These are phyloP conservation scores for Aphaenogaster floridana DNA, from an alignment of 1,140 invertebrate species.

Conservation along the genomic window DNA sequence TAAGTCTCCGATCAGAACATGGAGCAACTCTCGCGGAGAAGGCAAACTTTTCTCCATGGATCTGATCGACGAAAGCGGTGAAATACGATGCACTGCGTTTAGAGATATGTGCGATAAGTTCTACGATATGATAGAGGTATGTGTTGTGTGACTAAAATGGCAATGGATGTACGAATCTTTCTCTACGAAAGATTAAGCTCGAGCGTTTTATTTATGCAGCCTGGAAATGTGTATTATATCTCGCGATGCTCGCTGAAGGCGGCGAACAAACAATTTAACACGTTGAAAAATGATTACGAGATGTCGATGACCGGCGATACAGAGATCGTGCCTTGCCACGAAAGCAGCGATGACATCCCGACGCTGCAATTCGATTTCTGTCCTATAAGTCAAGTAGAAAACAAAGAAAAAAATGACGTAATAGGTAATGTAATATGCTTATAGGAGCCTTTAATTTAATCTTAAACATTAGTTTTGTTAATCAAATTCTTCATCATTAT, in stretches of 20 bases:
- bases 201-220: conserved; percentile 83
- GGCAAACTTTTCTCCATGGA: conserved; percentile 98
- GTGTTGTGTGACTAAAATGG: conserved; percentile 30
- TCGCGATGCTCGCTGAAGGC: conserved; percentile 94
- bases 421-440: conserved; percentile 88
- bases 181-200: background rate
- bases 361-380: conserved; percentile 94
- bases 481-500: background rate
- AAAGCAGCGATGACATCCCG: conserved; percentile 90
- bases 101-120: conserved; percentile 96
- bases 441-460: background rate
- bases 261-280: conserved; percentile 96
- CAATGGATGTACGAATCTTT: conserved; percentile 35
- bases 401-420: conserved; percentile 89
- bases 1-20: conserved; percentile 94
- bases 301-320: conserved; percentile 96
- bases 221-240: conserved; percentile 96
- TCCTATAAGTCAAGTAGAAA: conserved; percentile 92
- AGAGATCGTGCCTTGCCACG: conserved; percentile 90
- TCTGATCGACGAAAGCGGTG: conserved; percentile 96
- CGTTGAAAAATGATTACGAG: conserved; percentile 97
- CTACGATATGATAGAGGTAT: conserved; percentile 95
- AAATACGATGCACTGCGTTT: conserved; percentile 98
- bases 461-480: background rate
- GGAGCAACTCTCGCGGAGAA: conserved; percentile 96